A percentile compares a stretch with the other conserved stretches of the same genome.
Evolutionary conservation across 2,113 vertebrate genomes (phyloP).

Genomic region (Girardinichthys multiradiatus): DNA sequence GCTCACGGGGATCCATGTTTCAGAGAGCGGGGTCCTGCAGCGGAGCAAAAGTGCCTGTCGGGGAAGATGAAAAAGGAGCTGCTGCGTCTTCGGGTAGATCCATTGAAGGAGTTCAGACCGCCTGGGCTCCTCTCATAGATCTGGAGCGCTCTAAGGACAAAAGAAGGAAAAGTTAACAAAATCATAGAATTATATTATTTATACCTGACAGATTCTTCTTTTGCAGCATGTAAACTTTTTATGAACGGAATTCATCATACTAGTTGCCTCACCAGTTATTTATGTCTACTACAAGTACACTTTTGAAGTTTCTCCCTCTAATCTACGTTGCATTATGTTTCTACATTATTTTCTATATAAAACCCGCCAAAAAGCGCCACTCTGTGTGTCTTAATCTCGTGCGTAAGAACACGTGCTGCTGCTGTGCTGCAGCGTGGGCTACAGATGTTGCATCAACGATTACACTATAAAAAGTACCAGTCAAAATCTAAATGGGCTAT

Average conservation of each 20-base stretch:
- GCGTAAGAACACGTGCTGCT: constrained; percentile 73
- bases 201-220: neutral
- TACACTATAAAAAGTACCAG: constrained; percentile 20
- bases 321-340: no score
- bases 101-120: constrained; percentile 49
- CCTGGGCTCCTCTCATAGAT: constrained; percentile 48
- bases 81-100: constrained; percentile 62
- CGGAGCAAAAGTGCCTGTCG: constrained; percentile 9
- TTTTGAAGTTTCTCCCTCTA: no score
- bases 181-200: neutral
- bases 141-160: constrained; percentile 47
- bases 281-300: neutral
- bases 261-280: neutral
- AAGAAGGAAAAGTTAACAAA: constrained; percentile 15
- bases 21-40: constrained; percentile 43
- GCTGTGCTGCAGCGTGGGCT: constrained; percentile 26
- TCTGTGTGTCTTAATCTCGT: constrained; percentile 36
- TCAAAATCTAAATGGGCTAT: neutral
- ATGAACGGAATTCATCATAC: neutral
- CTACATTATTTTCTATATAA: neutral
- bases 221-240: neutral
- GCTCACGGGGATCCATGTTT: constrained; percentile 56
- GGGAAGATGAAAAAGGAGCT: constrained; percentile 22
- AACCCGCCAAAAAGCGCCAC: constrained; percentile 1
- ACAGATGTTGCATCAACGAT: constrained; percentile 9